Percentiles rank a stretch among this genome's conserved stretches.
These are phyloP conservation scores for Notiomystis cincta DNA, from an alignment of 2,113 vertebrate genomes.

Conservation along the genomic window DNA sequence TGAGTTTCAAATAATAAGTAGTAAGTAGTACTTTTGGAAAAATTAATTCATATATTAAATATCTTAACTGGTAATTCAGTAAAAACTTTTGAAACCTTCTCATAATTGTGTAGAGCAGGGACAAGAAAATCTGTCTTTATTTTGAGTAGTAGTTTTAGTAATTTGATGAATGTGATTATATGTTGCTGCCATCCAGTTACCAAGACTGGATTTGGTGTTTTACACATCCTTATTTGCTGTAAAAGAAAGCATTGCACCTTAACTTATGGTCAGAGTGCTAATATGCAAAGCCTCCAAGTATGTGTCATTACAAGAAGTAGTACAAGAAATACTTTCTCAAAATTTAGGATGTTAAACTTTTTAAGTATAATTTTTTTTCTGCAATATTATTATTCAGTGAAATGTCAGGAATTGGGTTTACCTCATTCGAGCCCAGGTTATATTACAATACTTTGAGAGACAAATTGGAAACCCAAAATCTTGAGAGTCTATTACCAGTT, in stretches of 20 bases:
- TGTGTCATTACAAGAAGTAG: not conserved
- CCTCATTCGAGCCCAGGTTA: not conserved
- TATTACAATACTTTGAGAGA: not conserved
- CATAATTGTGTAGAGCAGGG: not conserved
- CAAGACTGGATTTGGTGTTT: not conserved
- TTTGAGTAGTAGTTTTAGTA: not conserved
- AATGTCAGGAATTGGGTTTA: not conserved
- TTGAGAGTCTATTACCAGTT: not conserved
- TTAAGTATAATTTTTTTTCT: not conserved
- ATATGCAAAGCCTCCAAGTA: not conserved
- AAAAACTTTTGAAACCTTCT: not conserved
- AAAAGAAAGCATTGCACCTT: not conserved
- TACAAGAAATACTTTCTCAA: not conserved
- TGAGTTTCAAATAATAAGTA: not conserved
- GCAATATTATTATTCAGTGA: not conserved
- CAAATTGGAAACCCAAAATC: not conserved
- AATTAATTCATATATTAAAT: not conserved
- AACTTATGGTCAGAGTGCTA: not conserved
- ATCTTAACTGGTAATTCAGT: not conserved
- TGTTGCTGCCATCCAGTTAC: not conserved
- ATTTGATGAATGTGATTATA: not conserved
- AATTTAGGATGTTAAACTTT: not conserved
- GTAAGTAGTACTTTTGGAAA: not conserved
- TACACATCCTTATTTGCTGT: not conserved
- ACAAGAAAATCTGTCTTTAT: not conserved